A percentile compares a stretch with the other conserved stretches of the same genome.
Conservation (phyloP, 2,113 vertebrate species). For the Oreochromis spilurus region DNA sequence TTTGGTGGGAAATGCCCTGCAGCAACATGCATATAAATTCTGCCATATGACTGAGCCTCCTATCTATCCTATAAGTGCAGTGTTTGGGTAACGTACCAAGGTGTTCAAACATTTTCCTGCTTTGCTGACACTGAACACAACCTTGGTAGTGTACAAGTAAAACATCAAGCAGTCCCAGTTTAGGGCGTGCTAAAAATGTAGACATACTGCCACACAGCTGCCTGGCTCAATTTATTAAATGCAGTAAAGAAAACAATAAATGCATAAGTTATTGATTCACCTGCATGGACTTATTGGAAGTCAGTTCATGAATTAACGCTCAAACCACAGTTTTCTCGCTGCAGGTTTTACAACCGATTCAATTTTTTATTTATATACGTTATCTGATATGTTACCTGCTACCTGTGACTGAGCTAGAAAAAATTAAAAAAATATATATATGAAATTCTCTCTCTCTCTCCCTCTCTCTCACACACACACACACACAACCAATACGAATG, state of each 20-base stretch:
- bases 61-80: accelerated
- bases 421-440: too few relatives aligned
- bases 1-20: background rate
- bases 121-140: background rate
- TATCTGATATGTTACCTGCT: background rate
- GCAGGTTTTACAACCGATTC: background rate
- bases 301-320: background rate
- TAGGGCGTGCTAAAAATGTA: background rate
- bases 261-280: background rate
- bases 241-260: background rate
- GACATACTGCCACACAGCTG: background rate
- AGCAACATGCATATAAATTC: background rate
- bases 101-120: background rate
- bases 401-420: background rate
- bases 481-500: background rate
- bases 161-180: background rate
- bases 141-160: background rate
- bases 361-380: background rate
- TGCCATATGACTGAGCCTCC: background rate
- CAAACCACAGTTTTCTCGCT: background rate
- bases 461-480: too few relatives aligned
- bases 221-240: background rate
- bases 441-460: too few relatives aligned
- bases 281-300: background rate
- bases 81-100: background rate